Base-by-base conservation (phyloP, 2,113 vertebrate species). In the Nothocercus nigrocapillus region DNA sequence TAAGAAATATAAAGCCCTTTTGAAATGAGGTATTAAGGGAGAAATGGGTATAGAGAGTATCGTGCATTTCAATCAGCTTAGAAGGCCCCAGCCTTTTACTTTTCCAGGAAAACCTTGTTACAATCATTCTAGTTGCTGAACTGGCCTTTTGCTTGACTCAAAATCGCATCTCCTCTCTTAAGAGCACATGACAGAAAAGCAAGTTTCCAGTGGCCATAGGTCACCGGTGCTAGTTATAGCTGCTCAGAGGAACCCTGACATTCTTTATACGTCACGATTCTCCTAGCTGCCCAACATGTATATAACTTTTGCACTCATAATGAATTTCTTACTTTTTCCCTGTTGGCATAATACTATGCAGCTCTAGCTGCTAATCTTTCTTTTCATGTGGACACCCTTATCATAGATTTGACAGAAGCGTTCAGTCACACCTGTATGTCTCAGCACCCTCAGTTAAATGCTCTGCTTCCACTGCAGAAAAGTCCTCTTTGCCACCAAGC, bases 1-100 rank as follows among this genome's bases (percentile, higher is more conserved):
- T 82, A 74, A 66, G 38, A 78, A 84, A 91, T 91, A 83, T 58
- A 30, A 68, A 88, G 36, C 44, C 63, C 69, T 84, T 95, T 93
- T 84, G 72, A 83, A 83, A 75, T n/a, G 4, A 85, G 47, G 44
- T 63, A 76, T 78, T 81, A 63, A 17, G 13, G n/a, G 21, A 73
- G 7, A 73, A 83, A 11, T 32, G 51, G 7, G 44, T 75, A 51
- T 38, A 45, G 72, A 61, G 7, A 53, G 2, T 42, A 44, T 47
- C 30, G 40, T 11, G 32, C 1, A 11, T 61, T 95, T 92, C 72
- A 64, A 24, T 51, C 11, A 32, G 14, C 13, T 28, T 4, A 4
- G 28, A 53, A 72, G 58, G 36, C 5, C 66, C 20, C 25, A 51
- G 47, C 13, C 58, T 85, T 91, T 78, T 36, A 56, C 49, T n/a